Percentiles rank a stretch among this genome's conserved stretches.
phyloP scores from a whole-genome alignment of 2,797 vertebrate species.

The Onychomys leucogaster region DNA sequence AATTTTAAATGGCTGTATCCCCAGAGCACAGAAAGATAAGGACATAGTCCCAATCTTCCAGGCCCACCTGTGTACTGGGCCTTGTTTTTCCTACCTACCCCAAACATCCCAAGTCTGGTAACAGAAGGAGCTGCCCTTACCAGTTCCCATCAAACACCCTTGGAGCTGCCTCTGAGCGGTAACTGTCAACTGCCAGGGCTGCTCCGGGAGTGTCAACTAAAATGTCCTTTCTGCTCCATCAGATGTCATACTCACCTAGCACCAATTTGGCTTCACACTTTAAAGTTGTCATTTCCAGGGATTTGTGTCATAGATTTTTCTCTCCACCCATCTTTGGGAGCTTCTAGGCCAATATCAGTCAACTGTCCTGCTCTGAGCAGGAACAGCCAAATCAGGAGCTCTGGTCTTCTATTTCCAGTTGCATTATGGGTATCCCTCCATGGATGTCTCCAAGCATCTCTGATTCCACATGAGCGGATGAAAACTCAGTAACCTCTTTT shows the following conservation, averaged over 20 bases:
- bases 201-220: background rate
- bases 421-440: background rate
- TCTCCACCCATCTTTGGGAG: background rate
- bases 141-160: fast-evolving
- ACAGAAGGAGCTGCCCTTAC: background rate
- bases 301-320: background rate
- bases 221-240: background rate
- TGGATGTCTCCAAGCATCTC: background rate
- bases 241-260: background rate
- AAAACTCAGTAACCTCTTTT: background rate
- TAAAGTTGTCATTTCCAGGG: background rate
- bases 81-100: background rate
- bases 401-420: background rate
- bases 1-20: conserved; percentile 66
- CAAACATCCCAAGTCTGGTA: background rate
- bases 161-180: background rate
- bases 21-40: background rate
- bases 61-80: no score
- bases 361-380: background rate
- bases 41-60: background rate
- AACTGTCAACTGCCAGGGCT: background rate
- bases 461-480: background rate
- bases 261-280: background rate
- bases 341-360: fast-evolving
- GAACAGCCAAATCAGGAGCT: background rate